These are phyloP conservation scores for Phrynocephalus guinanensis DNA, from an alignment of 2,797 vertebrate genomes.

Conservation along the genomic window DNA sequence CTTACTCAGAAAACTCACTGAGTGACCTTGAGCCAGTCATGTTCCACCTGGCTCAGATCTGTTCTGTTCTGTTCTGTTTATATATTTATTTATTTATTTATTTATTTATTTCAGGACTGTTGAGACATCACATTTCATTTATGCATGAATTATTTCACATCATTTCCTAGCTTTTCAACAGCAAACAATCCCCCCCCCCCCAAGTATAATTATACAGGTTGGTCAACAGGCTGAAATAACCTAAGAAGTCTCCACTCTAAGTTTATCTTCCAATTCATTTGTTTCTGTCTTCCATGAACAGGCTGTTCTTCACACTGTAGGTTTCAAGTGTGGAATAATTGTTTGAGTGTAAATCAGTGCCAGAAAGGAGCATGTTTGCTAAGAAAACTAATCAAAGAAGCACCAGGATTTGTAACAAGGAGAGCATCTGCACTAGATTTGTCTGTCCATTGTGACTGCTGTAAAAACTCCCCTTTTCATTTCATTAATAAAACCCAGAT, in stretches of 20 bases:
- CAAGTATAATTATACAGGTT: background rate
- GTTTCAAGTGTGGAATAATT: constrained; percentile 19
- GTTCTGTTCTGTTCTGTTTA: too few relatives aligned
- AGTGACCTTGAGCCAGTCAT: too few relatives aligned
- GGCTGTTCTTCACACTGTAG: constrained; percentile 9
- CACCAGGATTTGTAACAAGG: background rate
- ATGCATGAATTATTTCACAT: background rate
- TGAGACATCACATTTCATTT: background rate
- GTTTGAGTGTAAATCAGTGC: background rate
- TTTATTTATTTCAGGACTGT: background rate
- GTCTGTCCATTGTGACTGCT: background rate
- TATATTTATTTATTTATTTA: too few relatives aligned
- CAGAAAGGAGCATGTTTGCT: constrained; percentile 21
- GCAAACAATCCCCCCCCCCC: background rate
- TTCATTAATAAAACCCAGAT: constrained; percentile 9
- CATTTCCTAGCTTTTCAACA: background rate
- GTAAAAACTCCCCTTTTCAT: constrained; percentile 9
- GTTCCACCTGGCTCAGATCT: too few relatives aligned
- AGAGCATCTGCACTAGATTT: background rate
- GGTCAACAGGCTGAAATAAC: background rate
- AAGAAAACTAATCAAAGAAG: constrained; percentile 20
- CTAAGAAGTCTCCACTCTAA: background rate
- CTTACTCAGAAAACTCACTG: too few relatives aligned
- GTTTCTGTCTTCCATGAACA: constrained; percentile 5
- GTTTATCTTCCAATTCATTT: background rate